Percentiles rank a stretch among this genome's conserved stretches.
These are phyloP conservation scores for Dryobota labecula DNA, from an alignment of 2,888 invertebrate genomes.

Conservation along the genomic window DNA sequence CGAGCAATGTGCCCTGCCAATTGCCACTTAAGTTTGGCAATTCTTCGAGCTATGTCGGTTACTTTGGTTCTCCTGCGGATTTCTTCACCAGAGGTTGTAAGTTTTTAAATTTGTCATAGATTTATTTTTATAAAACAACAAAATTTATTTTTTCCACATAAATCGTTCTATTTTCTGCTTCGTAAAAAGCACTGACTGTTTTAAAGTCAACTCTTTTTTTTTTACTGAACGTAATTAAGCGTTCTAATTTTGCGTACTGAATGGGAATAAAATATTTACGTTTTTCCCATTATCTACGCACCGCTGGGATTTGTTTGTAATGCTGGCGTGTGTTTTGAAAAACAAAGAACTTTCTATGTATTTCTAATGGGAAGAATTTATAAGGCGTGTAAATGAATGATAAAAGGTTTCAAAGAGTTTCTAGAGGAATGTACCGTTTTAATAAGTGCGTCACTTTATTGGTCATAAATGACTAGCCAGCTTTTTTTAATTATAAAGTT, in stretches of 20 bases:
- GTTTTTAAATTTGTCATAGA: slow-evolving; percentile 1
- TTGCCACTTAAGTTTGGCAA: too few relatives aligned
- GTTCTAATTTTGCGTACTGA: slow-evolving; percentile 25
- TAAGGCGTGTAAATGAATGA: not conserved
- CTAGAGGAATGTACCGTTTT: not conserved
- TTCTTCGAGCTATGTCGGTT: too few relatives aligned
- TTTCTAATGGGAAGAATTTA: not conserved
- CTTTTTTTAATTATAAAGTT: not conserved
- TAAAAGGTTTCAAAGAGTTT: not conserved
- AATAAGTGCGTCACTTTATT: not conserved
- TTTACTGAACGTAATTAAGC: not conserved
- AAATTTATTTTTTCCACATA: not conserved
- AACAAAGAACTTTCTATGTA: slow-evolving; percentile 9
- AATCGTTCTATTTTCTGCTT: slow-evolving; percentile 16
- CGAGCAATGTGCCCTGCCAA: too few relatives aligned
- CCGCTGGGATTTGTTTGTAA: slow-evolving; percentile 13
- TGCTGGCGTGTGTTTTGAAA: slow-evolving; percentile 6
- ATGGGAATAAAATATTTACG: slow-evolving; percentile 42
- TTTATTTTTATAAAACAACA: slow-evolving; percentile 11
- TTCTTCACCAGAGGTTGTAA: not conserved
- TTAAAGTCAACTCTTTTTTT: slow-evolving; percentile 14
- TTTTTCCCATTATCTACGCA: slow-evolving; percentile 48
- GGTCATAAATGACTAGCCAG: not conserved
- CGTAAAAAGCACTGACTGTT: not conserved
- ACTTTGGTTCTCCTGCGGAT: too few relatives aligned